Conservation (phyloP, 92 coral and sea anemone species). For the Parazoanthus swiftii region DNA sequence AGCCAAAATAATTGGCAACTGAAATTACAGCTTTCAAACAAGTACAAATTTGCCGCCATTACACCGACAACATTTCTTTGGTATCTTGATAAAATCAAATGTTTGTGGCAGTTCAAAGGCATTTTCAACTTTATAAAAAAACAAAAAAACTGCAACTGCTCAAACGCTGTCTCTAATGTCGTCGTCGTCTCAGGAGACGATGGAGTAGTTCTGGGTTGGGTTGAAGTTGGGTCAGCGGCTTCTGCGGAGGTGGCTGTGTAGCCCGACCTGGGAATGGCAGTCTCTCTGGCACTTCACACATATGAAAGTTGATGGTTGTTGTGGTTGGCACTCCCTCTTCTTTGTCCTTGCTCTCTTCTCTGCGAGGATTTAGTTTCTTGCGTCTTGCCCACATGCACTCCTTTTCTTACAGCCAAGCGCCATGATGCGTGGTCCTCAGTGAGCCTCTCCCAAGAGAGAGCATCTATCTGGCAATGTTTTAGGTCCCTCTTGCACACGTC, state of each 20-base stretch:
- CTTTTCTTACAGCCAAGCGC: not conserved
- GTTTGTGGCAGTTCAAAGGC: too few species aligned
- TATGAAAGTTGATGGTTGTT: constrained; percentile 33
- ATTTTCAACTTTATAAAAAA: too few species aligned
- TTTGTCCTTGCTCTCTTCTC: constrained; percentile 4
- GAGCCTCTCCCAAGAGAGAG: constrained; percentile 12
- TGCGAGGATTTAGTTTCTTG: constrained; percentile 5
- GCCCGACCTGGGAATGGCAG: constrained; percentile 50
- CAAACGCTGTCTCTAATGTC: too few species aligned
- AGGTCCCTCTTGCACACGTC: constrained; percentile 29
- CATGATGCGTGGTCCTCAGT: constrained; percentile 17
- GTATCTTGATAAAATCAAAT: too few species aligned
- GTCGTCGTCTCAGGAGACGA: constrained; percentile 7
- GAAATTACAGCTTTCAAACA: too few species aligned
- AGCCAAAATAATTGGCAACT: too few species aligned
- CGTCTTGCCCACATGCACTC: constrained; percentile 6
- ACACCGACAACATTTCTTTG: too few species aligned
- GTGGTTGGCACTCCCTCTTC: constrained; percentile 27
- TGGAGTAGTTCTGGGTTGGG: constrained; percentile 45
- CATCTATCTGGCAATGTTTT: not conserved
- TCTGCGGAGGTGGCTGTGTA: constrained; percentile 44
- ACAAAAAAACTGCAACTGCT: too few species aligned
- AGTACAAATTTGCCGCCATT: too few species aligned
- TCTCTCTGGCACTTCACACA: constrained; percentile 48
- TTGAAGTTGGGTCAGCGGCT: not conserved